Base-by-base conservation (phyloP, 1,140 invertebrate species). In the Hyphantria cunea region DNA sequence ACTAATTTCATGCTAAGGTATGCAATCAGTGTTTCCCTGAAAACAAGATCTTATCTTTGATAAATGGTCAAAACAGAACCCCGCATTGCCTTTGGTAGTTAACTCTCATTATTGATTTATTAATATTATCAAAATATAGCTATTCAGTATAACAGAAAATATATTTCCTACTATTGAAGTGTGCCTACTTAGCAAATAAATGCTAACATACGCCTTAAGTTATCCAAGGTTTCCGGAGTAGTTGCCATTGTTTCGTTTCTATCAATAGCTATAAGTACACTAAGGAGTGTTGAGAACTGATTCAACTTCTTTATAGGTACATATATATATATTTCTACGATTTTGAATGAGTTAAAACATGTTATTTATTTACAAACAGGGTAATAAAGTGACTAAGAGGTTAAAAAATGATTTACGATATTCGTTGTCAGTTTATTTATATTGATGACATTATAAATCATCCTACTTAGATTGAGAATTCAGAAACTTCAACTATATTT, bases 361-460 rank as follows among this genome's bases (percentile, higher is more conserved):
- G 54, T 33, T 55, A 34, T 45, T 33, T 31, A 42, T 45, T 45
- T 15, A 45, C 42, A 15, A 55, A 55, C 25, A 12, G 10, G 33
- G 42, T 55, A 42, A 47, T 33, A 47, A 55, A 56, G 7, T 12
- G 54, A 34, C 44, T 31, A 48, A 47, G 9, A 44, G 25, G 34
- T 47, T 32, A 17, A 33, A 34, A 33, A 56, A 47, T 31, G 44
- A 37, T 56, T 56, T 13, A 37, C 33, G 33, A 56, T 34, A 7
- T 13, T 34, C 12, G 52, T 42, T 45, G 32, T 56, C 54, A 15
- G 44, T 56, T 56, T 56, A 56, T 56, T 56, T 48, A 56, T 56
- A 47, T 47, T 56, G 44, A 47, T 56, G 54, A 48, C 44, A 56
- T 56, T 56, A 56, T 55, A 47, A 47, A 45, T 53, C 51, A 53